Base-by-base conservation (phyloP, 2,113 vertebrate species). In the Piprites chloris region DNA sequence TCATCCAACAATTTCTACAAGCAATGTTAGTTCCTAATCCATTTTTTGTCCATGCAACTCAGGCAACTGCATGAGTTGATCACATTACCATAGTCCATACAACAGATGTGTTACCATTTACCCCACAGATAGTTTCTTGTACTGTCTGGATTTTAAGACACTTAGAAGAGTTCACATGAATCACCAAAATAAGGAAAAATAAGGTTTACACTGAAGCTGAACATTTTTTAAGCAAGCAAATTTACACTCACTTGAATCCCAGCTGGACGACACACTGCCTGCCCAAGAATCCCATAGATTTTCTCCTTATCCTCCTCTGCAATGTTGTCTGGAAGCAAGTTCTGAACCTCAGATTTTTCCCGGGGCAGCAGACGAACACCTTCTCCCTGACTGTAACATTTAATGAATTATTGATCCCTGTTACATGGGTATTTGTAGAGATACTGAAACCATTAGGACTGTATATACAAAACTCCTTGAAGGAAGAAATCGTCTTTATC, bases 191-290 rank as follows among this genome's bases (percentile, higher is more conserved):
- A 90, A 89, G 9, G 42, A 77, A 87, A 68, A 79, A 22, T 10
- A 59, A 56, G 19, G 23, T 18, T 69, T 65, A 65, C 21, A 2
- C 11, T 44, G 37, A 92, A 77, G 49, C 0, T 30, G 55, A 73
- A 44, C 9, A 11, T 14, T 37, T 63, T 87, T 59, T 13, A 71
- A 79, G 23, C 10, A 73, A 66, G 26, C 4, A 58, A 30, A 47
- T 95, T 62, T 28, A 35, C 71, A 89, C 97, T 97, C 94, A 99
- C 99, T 98, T 99, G 99, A 96, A 99, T 99, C 52, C 99, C 99
- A 14, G 99, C 99, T 37, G 99, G 99, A 28, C 99, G 98, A 97
- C 99, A 99, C 96, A 99, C 99, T 65, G 99, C 99, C 94, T 99
- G 99, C 17, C 99, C 99, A 37, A 99, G 98, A 85, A 99, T 99